Base-by-base conservation (phyloP, 1,140 invertebrate genomes). In the Pseudomyrmex gracilis region DNA sequence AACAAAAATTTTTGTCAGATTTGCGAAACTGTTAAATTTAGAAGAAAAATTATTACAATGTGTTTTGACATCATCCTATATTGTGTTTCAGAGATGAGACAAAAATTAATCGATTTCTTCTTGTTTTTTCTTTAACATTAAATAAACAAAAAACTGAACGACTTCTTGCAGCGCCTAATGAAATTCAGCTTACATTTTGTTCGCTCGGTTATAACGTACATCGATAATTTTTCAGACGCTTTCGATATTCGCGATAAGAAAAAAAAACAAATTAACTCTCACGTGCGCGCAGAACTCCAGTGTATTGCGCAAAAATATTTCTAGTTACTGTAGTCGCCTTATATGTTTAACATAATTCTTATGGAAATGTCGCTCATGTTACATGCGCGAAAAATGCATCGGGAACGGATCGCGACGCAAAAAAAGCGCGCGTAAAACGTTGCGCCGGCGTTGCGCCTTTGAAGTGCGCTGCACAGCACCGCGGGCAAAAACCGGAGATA, bases 401-500 rank as follows among this genome's bases (percentile, higher is more conserved):
- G 53, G 51, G 0, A 77, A 55, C 34, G 34, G 5, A 43, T 10
- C 60, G 61, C 13, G 15, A 17, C n/a, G 12, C n/a, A 76, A 2
- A 43, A 43, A 20, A 53, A 13, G 5, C 24, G 24, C 13, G 12
- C 43, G 22, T 34, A 8, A 53, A 17, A 34, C 24, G 17, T 60
- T 20, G 13, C 17, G 17, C n/a, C 34, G 47, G 17, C 22, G 24
- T 49, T 22, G 34, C 49, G 47, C 49, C 24, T 24, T 67, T 67
- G 73, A 34, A 34, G 34, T 77, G 73, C n/a, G 10, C 53, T 49
- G 34, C 10, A 9, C 22, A 66, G 58, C 55, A 51, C 49, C 12
- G 63, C 66, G 70, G n/a, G 15, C 53, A 57, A 12, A 51, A 34
- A 57, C 12, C 13, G 24, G 66, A 82, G 47, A 57, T 55, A 70